Evolutionary conservation across 1,140 invertebrate genomes (phyloP).

Genomic region (Tetragnatha versicolor): DNA sequence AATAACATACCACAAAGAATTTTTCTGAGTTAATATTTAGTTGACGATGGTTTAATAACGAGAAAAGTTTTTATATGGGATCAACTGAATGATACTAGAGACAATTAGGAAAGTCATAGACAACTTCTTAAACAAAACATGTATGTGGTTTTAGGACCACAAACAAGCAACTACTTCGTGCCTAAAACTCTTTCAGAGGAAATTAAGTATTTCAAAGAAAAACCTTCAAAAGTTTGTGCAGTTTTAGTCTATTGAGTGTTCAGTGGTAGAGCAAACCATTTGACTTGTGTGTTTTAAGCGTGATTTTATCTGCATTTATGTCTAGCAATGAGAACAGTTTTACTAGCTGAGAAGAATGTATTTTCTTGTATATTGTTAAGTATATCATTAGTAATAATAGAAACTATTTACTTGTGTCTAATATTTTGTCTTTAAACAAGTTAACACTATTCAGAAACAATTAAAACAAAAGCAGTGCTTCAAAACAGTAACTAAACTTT

Average conservation of each 20-base stretch:
- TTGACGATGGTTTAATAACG: no score
- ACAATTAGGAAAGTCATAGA: no score
- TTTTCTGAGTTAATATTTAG: no score
- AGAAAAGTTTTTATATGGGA: no score
- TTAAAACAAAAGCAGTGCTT: no score
- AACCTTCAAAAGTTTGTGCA: conserved; percentile 28
- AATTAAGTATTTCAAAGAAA: conserved; percentile 17
- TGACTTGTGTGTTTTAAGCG: conserved; percentile 38
- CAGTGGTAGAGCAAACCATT: conserved; percentile 27
- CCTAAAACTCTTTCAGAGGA: conserved; percentile 40
- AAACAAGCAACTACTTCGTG: conserved; percentile 42
- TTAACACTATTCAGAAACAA: no score
- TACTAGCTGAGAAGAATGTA: conserved; percentile 51
- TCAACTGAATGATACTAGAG: no score
- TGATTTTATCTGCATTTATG: conserved; percentile 55
- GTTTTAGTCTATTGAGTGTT: conserved; percentile 38
- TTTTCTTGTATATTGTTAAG: conserved; percentile 50
- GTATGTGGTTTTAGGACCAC: conserved; percentile 12
- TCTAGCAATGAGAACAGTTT: conserved; percentile 35
- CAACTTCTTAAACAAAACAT: conserved; percentile 48
- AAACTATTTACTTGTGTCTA: conserved; percentile 39
- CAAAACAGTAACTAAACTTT: no score
- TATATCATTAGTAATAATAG: conserved; percentile 43
- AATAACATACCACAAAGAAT: no score
- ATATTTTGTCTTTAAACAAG: no score